A percentile compares a stretch with the other conserved stretches of the same genome.
Evolutionary conservation across 2,888 invertebrate genomes (phyloP).

Genomic region (Macaria notata): DNA sequence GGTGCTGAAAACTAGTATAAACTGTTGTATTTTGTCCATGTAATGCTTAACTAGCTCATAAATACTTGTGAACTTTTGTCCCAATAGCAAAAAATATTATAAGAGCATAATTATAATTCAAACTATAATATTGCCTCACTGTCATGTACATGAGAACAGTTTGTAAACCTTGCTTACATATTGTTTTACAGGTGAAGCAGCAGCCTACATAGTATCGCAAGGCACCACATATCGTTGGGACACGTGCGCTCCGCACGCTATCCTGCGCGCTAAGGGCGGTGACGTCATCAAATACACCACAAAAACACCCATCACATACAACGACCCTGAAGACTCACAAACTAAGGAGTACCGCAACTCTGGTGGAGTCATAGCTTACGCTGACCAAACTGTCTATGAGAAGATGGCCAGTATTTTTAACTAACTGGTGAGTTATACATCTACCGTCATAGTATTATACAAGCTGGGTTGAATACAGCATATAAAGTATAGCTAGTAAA

Average conservation of each 20-base stretch:
- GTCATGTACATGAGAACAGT: no score
- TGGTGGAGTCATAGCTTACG: constrained; percentile 66
- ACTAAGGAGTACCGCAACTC: constrained; percentile 62
- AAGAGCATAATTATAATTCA: no score
- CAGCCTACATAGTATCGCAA: constrained; percentile 89
- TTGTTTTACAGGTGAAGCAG: constrained; percentile 61
- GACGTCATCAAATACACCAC: constrained; percentile 73
- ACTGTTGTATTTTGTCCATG: no score
- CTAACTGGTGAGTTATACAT: not conserved
- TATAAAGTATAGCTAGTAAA: no score
- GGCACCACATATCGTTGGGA: constrained; percentile 95
- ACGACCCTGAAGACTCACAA: constrained; percentile 49
- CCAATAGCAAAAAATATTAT: no score
- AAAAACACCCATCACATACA: constrained; percentile 57
- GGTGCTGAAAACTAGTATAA: no score
- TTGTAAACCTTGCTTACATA: no score
- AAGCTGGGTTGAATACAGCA: no score
- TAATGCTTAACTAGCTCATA: no score
- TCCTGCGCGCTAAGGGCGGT: constrained; percentile 91
- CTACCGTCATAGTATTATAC: no score
- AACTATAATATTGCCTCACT: no score
- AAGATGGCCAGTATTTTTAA: constrained; percentile 45
- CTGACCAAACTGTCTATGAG: constrained; percentile 42
- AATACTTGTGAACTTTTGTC: no score
- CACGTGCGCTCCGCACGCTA: constrained; percentile 94